Conservation (phyloP, 1,140 invertebrate genomes). For the Phortica variegata region DNA sequence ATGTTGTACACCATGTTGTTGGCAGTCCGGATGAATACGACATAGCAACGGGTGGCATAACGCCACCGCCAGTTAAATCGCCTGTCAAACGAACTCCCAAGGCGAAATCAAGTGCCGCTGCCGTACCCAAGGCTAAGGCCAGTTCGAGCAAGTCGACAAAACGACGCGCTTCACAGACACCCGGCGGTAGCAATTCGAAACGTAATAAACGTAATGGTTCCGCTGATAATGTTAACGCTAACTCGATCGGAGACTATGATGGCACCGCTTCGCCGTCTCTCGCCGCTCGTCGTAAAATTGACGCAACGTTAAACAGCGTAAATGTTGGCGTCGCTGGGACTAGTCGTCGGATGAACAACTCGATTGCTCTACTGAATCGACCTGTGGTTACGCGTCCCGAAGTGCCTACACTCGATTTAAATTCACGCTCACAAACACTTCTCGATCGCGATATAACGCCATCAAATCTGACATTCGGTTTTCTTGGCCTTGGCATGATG, state of each 20-base stretch:
- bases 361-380: constrained; percentile 48
- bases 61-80: constrained; percentile 3
- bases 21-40: constrained; percentile 40
- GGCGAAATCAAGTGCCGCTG: constrained; percentile 39
- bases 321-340: constrained; percentile 29
- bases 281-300: constrained; percentile 24
- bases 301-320: constrained; percentile 30
- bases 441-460: constrained; percentile 85
- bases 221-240: constrained; percentile 15
- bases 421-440: constrained; percentile 74
- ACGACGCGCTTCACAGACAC: constrained; percentile 37
- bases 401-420: constrained; percentile 74
- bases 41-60: constrained; percentile 9
- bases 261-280: constrained; percentile 31
- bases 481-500: constrained; percentile 94
- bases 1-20: constrained; percentile 35
- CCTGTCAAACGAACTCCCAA: constrained; percentile 37
- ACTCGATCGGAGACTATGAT: constrained; percentile 13
- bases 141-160: constrained; percentile 39
- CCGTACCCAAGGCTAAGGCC: constrained; percentile 23
- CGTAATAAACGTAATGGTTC: constrained; percentile 27
- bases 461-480: constrained; percentile 87
- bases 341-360: constrained; percentile 40
- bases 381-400: constrained; percentile 61
- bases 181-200: constrained; percentile 23